Conservation (phyloP, 2,888 invertebrate genomes). For the Ormyrus pomaceus region DNA sequence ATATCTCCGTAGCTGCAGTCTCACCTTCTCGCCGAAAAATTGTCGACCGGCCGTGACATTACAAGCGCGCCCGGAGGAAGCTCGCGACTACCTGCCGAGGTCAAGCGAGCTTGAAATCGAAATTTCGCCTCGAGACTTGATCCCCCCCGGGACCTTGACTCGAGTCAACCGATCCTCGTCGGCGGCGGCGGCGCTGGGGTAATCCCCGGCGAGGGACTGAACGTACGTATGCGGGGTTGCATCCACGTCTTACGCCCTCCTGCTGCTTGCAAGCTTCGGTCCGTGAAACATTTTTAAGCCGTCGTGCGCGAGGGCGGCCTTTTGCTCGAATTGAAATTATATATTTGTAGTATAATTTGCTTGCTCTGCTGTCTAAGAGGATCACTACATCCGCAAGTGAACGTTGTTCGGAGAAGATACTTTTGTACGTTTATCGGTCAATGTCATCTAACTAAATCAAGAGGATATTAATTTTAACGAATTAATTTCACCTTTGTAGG, state of each 20-base stretch:
- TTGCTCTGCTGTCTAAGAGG: too few species aligned
- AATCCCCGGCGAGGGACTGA: slow-evolving; percentile 18
- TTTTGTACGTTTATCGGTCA: too few species aligned
- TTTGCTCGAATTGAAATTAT: too few species aligned
- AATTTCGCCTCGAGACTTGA: slow-evolving; percentile 58
- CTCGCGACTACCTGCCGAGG: slow-evolving; percentile 31
- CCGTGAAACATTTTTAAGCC: neutral
- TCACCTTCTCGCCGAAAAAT: neutral
- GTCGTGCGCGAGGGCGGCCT: neutral
- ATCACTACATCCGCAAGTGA: too few species aligned
- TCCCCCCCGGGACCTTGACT: slow-evolving; percentile 39
- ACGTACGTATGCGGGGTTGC: neutral
- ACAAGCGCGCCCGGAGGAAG: slow-evolving; percentile 9
- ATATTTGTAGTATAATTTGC: too few species aligned
- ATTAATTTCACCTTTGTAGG: too few species aligned
- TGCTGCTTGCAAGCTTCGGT: neutral
- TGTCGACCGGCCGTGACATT: slow-evolving; percentile 50
- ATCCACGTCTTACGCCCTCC: neutral
- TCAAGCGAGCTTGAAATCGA: slow-evolving; percentile 46
- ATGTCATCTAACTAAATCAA: too few species aligned
- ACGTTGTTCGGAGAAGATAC: too few species aligned
- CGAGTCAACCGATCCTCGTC: neutral
- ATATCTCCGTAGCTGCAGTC: neutral
- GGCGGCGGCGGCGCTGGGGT: slow-evolving; percentile 11
- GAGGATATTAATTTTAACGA: too few species aligned